These are phyloP conservation scores for Ceyx melanurus DNA, from an alignment of 2,113 vertebrate species.

Conservation along the genomic window DNA sequence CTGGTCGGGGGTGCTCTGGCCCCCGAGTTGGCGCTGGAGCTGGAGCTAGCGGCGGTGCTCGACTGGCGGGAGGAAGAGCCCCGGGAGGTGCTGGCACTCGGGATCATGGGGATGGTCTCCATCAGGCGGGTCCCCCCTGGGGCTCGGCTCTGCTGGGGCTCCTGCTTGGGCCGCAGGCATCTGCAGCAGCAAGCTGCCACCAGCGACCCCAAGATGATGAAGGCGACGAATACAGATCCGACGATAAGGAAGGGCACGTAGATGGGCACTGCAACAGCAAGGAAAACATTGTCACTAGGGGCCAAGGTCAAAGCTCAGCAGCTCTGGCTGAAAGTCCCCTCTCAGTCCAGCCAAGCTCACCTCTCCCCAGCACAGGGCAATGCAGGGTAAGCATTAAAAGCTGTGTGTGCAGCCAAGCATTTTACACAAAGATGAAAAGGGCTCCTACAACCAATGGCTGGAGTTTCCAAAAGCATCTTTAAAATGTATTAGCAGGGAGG, in stretches of 20 bases:
- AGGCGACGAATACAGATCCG: slow-evolving; percentile 95
- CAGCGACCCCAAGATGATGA: slow-evolving; percentile 92
- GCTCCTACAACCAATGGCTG: not conserved
- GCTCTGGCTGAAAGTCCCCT: not conserved
- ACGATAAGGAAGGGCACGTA: slow-evolving; percentile 98
- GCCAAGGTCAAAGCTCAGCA: not conserved
- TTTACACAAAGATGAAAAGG: not conserved
- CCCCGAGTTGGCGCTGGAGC: slow-evolving; percentile 89
- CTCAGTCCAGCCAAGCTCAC: not conserved
- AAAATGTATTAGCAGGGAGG: not conserved
- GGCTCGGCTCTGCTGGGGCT: slow-evolving; percentile 84
- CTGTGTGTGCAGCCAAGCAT: not conserved
- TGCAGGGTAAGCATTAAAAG: not conserved
- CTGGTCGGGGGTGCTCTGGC: slow-evolving; percentile 81
- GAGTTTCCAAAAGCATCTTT: not conserved
- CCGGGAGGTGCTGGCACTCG: slow-evolving; percentile 87
- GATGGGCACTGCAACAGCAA: slow-evolving; percentile 87
- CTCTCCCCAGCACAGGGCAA: not conserved
- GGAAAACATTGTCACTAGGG: not conserved
- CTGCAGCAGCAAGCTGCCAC: slow-evolving; percentile 95
- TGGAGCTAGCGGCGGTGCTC: slow-evolving; percentile 95
- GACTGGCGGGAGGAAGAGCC: slow-evolving; percentile 96
- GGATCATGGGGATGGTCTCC: slow-evolving; percentile 98
- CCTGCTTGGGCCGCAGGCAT: slow-evolving; percentile 96
- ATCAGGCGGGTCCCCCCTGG: slow-evolving; percentile 81